Evolutionary conservation across 1,140 invertebrate species (phyloP), one percentile per base, ranked within the genome.

Genomic region (Zaprionus kolodkinae): DNA sequence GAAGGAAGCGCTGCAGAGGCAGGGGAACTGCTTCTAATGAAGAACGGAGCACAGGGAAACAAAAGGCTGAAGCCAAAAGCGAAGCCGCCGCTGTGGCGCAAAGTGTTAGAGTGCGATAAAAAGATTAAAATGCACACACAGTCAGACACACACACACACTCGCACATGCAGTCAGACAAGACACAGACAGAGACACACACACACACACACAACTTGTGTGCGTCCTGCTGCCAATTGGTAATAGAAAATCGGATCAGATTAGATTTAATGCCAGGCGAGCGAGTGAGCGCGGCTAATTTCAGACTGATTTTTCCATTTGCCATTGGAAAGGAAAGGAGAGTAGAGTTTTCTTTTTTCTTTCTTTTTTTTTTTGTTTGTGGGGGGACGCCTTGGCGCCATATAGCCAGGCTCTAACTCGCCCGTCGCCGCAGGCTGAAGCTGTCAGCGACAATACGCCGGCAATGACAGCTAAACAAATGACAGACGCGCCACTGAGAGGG

Each of bases 391-490:
- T 70, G 76, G 71, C 71, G 65, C 65, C 74, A 50, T 5, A n/a
- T 45, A 45, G n/a, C 17, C 45, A 17, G 17, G 21, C 21, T 17
- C 17, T 12, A 25, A 21, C 17, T 50, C 27, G 45, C 11, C 45
- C 27, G 27, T 30, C 27, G 45, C 45, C 17, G 10, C 45, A 50
- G 45, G 17, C 45, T 21, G 17, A 21, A 86, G 78, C 78, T 86
- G 82, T 86, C 82, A 86, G 72, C 72, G 66, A 76, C 79, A 86
- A 85, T 86, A 85, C 81, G 81, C 78, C 82, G 74, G 76, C 79
- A 87, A 88, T 88, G 86, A 90, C 85, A 88, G 85, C 85, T 88
- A 88, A 88, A 88, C 85, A 88, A 88, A 88, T 88, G 85, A 88
- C 85, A 90, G 84, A 83, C 75, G 71, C 71, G 21, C 21, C 21